Percentiles rank a stretch among this genome's conserved stretches.
These are phyloP conservation scores for Anabacerthia variegaticeps DNA, from an alignment of 2,797 vertebrate species.

Conservation along the genomic window DNA sequence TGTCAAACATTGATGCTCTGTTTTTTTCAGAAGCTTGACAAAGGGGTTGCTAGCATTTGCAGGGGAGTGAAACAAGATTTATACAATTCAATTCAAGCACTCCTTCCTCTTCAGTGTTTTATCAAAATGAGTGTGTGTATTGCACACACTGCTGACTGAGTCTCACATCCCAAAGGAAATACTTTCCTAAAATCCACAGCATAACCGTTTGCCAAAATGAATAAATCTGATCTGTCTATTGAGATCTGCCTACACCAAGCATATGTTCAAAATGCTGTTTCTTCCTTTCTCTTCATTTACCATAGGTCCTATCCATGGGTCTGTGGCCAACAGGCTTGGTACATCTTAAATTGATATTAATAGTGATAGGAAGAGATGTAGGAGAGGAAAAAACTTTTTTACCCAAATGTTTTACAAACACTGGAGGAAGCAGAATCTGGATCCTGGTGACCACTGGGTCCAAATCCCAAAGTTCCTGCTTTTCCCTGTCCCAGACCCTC, in stretches of 20 bases:
- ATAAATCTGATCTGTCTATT: not conserved
- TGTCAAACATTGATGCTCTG: not conserved
- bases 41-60: not conserved
- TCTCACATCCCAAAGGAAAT: not conserved
- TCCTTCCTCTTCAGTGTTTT: not conserved
- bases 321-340: not conserved
- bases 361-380: not conserved
- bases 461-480: not conserved
- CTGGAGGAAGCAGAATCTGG: not conserved
- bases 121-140: not conserved
- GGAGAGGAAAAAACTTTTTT: not conserved
- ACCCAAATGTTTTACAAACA: not conserved
- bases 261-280: not conserved
- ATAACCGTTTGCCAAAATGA: not conserved
- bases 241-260: not conserved
- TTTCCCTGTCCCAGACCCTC: rapidly evolving
- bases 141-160: rapidly evolving
- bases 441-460: no score
- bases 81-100: not conserved
- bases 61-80: not conserved
- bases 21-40: not conserved
- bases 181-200: not conserved
- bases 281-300: not conserved
- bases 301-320: rapidly evolving
- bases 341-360: not conserved